Evolutionary conservation across 2,888 invertebrate species (phyloP), one percentile per base, ranked within the genome.

Genomic region (Aelia acuminata): DNA sequence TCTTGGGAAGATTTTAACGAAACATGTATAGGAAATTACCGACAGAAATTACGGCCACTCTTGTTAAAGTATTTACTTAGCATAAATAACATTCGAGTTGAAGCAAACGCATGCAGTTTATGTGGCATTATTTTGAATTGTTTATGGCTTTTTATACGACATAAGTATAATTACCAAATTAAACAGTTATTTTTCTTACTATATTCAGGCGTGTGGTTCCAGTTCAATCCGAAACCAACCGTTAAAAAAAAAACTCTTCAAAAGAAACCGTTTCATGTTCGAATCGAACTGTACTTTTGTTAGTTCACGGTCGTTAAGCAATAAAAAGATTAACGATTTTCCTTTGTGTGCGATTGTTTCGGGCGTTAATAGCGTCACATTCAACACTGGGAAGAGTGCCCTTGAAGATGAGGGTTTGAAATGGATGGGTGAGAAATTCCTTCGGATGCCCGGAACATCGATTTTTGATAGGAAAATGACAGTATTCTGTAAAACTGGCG

Each of bases 271-370:
- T 57, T 57, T 5, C n/a, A n/a, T 18, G 2, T 2, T 3, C 11
- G 57, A 11, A 20, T 35, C 63, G 63, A 70, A 70, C 26, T 35
- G 7, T 35, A 35, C 26, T 35, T 26, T 70, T 18, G 63, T 20
- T 20, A 70, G 63, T 70, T 70, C 63, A 70, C 35, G 63, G 63
- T 35, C 63, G 63, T 70, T 70, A 26, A 20, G 15, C 3, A 70
- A 26, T 57, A 70, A 70, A 70, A 35, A 70, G 31, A 70, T 70
- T 70, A 70, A 70, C 31, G 63, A 70, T 18, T 70, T 35, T 70
- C 63, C 35, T 18, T 70, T 70, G 63, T 70, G 1, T n/a, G 35
- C 35, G 35, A 70, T 70, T 70, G 63, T 70, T 70, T 20, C 8
- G 18, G n/a, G 0, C 18, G 35, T 35, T 70, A 70, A 70, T 70